Evolutionary conservation across 2,888 invertebrate genomes (phyloP).

Genomic region (Meloe dianella): DNA sequence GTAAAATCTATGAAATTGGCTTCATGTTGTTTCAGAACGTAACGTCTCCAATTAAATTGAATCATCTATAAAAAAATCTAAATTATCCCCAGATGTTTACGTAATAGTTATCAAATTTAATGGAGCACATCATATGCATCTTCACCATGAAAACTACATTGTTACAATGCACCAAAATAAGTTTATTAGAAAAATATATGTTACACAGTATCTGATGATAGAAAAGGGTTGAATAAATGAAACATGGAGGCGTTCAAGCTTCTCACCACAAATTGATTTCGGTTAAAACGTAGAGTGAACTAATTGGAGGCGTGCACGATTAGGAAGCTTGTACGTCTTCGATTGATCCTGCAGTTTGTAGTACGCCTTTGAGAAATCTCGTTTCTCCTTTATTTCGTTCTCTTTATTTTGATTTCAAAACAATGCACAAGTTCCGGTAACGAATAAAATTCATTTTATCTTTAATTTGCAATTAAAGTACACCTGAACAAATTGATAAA

Average conservation of each 20-base stretch:
- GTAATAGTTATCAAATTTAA: conserved; percentile 36
- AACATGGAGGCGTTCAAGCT: not conserved
- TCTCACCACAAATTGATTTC: conserved; percentile 11
- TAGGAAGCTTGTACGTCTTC: not conserved
- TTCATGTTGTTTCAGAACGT: conserved; percentile 17
- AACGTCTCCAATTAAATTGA: conserved; percentile 7
- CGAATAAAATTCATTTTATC: not conserved
- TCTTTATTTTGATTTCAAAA: not conserved
- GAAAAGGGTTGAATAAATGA: not conserved
- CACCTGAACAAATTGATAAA: not conserved
- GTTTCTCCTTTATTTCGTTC: not conserved
- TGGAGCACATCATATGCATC: conserved; percentile 32
- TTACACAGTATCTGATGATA: not conserved
- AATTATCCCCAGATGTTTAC: conserved; percentile 30
- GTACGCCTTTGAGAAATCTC: not conserved
- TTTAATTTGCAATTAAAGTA: not conserved
- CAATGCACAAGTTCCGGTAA: not conserved
- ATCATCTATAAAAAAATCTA: conserved; percentile 22
- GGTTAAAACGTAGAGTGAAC: conserved; percentile 4
- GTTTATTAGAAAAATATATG: not conserved
- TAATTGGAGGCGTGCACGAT: conserved; percentile 8
- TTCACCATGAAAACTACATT: conserved; percentile 29
- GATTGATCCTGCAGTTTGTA: conserved; percentile 3
- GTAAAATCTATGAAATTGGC: not conserved
- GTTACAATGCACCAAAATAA: conserved; percentile 16